These are phyloP conservation scores for Siderastrea siderea DNA, from an alignment of 92 coral and sea anemone genomes.

Conservation along the genomic window DNA sequence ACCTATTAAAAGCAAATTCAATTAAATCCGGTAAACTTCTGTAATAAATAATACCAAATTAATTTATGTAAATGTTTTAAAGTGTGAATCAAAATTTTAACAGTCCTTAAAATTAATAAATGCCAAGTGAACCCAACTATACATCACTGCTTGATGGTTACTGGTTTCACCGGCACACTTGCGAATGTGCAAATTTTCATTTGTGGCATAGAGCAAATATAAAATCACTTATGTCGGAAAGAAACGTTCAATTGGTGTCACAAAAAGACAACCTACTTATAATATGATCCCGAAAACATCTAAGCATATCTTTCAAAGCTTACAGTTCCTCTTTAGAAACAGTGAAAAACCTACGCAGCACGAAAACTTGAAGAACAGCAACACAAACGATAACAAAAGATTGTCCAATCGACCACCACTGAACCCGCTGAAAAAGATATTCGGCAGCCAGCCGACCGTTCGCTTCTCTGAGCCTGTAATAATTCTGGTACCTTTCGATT, in stretches of 20 bases:
- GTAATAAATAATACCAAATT: neutral
- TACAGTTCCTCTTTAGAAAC: slow-evolving; percentile 83
- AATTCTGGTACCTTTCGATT: slow-evolving; percentile 94
- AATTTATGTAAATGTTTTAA: neutral
- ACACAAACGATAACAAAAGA: slow-evolving; percentile 81
- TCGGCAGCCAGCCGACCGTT: slow-evolving; percentile 97
- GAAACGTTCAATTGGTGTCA: neutral
- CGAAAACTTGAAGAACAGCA: slow-evolving; percentile 85
- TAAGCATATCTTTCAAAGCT: neutral
- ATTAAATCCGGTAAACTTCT: neutral
- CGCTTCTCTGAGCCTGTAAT: slow-evolving; percentile 93
- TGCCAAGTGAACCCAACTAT: too few species aligned
- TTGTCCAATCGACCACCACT: slow-evolving; percentile 99
- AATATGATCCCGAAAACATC: neutral
- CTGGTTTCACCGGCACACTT: too few species aligned
- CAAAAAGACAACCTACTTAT: too few species aligned
- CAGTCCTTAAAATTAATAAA: neutral
- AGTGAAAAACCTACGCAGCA: slow-evolving; percentile 91
- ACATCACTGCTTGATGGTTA: too few species aligned
- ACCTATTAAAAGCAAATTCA: too few species aligned
- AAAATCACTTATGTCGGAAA: too few species aligned
- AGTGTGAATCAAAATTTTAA: neutral
- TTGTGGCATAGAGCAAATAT: too few species aligned
- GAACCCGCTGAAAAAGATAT: slow-evolving; percentile 75
- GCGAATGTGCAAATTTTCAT: too few species aligned